Conservation (phyloP, 2,888 invertebrate genomes). For the Dione juno region DNA sequence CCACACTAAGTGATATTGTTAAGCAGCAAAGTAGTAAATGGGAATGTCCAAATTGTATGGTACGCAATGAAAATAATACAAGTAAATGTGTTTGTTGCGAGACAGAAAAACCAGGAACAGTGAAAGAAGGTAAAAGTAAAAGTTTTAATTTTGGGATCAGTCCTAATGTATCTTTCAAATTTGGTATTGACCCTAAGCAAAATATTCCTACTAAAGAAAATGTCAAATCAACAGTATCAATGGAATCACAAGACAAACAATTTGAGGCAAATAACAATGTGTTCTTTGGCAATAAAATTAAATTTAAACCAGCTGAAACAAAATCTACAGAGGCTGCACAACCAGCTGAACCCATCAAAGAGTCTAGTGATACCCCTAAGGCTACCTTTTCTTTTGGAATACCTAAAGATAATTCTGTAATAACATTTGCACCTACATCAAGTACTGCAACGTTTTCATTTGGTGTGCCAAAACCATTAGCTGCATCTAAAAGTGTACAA, state of each 20-base stretch:
- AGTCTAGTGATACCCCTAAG: constrained; percentile 49
- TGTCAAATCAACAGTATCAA: not conserved
- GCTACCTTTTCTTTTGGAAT: constrained; percentile 63
- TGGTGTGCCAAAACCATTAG: not conserved
- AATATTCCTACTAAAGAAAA: constrained; percentile 26
- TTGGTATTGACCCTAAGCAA: constrained; percentile 66
- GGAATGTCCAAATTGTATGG: constrained; percentile 69
- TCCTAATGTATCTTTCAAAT: constrained; percentile 52
- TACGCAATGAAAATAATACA: constrained; percentile 60
- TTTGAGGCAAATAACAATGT: constrained; percentile 70
- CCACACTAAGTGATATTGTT: constrained; percentile 51
- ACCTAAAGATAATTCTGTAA: constrained; percentile 50
- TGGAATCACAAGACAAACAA: constrained; percentile 48
- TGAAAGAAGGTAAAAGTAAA: constrained; percentile 49
- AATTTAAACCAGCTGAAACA: constrained; percentile 6
- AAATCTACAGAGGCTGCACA: constrained; percentile 38
- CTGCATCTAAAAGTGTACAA: not conserved
- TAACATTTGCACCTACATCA: not conserved
- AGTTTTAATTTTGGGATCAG: constrained; percentile 69
- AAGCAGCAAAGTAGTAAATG: constrained; percentile 61
- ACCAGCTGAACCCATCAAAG: constrained; percentile 46
- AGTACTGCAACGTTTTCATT: constrained; percentile 8
- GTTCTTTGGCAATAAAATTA: constrained; percentile 50
- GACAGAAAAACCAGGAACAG: constrained; percentile 51
- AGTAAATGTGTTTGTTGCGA: constrained; percentile 68